These are phyloP conservation scores for Ips nitidus DNA, from an alignment of 1,140 invertebrate genomes.

Conservation along the genomic window DNA sequence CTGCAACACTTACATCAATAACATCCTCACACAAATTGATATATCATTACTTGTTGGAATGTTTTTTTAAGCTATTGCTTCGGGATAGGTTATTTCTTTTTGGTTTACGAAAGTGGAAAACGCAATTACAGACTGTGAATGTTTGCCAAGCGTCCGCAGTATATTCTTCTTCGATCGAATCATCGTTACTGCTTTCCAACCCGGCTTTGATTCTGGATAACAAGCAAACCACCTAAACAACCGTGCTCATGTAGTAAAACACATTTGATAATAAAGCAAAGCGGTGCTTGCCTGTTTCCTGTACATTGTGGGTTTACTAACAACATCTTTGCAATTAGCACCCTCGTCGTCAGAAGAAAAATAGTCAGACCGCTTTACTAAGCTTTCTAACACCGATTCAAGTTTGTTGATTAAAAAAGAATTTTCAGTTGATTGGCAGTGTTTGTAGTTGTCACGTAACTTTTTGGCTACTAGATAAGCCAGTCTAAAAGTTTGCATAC, in stretches of 20 bases:
- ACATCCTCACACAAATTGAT: too few species aligned
- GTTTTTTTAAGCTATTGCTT: constrained; percentile 38
- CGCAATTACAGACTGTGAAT: constrained; percentile 52
- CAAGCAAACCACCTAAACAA: constrained; percentile 23
- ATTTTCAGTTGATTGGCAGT: constrained; percentile 5
- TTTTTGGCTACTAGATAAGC: constrained; percentile 61
- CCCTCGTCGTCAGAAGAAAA: constrained; percentile 53
- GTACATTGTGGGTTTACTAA: constrained; percentile 41
- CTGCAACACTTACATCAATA: neutral
- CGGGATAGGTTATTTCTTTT: constrained; percentile 39
- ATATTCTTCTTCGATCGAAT: constrained; percentile 47
- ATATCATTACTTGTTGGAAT: constrained; percentile 9
- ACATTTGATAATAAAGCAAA: neutral
- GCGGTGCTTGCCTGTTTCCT: constrained; percentile 42
- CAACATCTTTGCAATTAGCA: constrained; percentile 32
- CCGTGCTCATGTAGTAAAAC: neutral
- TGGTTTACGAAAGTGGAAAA: constrained; percentile 51
- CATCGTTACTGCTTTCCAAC: neutral
- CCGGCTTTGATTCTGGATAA: constrained; percentile 22
- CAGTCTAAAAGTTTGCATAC: constrained; percentile 48
- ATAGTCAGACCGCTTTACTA: constrained; percentile 52
- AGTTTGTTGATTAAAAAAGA: constrained; percentile 23
- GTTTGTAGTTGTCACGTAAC: constrained; percentile 35
- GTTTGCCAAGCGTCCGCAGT: constrained; percentile 57
- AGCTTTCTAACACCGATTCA: constrained; percentile 36